These are phyloP conservation scores for Acyrthosiphon pisum DNA, from an alignment of 1,140 invertebrate species.

Conservation along the genomic window DNA sequence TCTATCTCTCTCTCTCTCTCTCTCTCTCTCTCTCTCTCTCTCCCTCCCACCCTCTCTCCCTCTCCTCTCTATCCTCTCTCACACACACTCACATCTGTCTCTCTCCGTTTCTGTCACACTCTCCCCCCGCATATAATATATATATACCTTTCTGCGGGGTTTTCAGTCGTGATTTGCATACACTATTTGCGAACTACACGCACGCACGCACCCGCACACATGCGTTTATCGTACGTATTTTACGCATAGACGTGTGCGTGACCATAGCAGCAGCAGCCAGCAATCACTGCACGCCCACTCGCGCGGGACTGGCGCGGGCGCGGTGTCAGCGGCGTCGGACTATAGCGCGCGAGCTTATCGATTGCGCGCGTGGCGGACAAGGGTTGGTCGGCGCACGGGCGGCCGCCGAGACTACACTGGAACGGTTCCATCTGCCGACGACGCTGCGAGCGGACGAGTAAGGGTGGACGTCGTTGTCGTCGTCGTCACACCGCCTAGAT, in stretches of 20 bases:
- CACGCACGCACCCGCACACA: background rate
- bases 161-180: background rate
- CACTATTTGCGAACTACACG: background rate
- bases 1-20: background rate
- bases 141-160: background rate
- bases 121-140: background rate
- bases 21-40: background rate
- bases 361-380: constrained; percentile 10
- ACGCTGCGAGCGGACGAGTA: no score
- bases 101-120: background rate
- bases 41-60: background rate
- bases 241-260: background rate
- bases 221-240: background rate
- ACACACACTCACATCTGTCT: no score
- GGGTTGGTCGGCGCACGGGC: background rate
- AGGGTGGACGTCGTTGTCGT: background rate
- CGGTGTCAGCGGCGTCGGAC: background rate
- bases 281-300: background rate
- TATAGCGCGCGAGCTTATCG: constrained; percentile 5
- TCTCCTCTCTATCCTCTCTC: background rate
- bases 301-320: background rate
- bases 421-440: constrained; percentile 43
- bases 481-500: background rate
- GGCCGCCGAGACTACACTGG: background rate
- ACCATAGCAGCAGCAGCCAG: background rate